These are phyloP conservation scores for Euzetes globulus DNA, from an alignment of 2,888 invertebrate genomes.

Conservation along the genomic window DNA sequence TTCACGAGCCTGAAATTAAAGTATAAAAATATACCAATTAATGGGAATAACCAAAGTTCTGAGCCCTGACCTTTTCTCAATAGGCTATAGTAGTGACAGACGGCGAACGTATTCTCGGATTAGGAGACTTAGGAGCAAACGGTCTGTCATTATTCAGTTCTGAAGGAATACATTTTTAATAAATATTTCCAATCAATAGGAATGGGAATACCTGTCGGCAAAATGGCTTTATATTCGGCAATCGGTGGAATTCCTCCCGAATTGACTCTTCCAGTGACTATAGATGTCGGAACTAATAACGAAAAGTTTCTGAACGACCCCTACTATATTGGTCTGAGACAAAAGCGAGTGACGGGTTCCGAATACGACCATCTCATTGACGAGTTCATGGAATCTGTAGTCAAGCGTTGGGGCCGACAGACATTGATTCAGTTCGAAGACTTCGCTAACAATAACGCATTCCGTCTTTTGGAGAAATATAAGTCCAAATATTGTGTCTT, in stretches of 20 bases:
- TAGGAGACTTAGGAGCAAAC: constrained; percentile 92
- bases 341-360: constrained; percentile 70
- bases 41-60: too few relatives aligned
- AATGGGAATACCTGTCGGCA: constrained; percentile 98
- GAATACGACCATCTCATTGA: constrained; percentile 89
- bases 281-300: constrained; percentile 91
- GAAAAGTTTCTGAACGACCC: constrained; percentile 82
- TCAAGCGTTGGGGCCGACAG: constrained; percentile 54
- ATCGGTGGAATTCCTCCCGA: constrained; percentile 92
- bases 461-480: constrained; percentile 82
- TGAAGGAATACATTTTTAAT: background rate
- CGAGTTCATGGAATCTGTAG: constrained; percentile 91
- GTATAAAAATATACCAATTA: constrained; percentile 43
- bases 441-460: constrained; percentile 95
- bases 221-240: constrained; percentile 91
- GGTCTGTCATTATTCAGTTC: background rate
- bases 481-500: constrained; percentile 83
- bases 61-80: background rate
- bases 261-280: constrained; percentile 84
- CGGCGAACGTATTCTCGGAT: constrained; percentile 92
- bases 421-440: constrained; percentile 80
- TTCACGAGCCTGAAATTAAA: constrained; percentile 59
- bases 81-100: constrained; percentile 70
- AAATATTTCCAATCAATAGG: constrained; percentile 52
- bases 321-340: constrained; percentile 84